Base-by-base conservation (phyloP, 2,113 vertebrate species). In the Gorsachius goisagi region DNA sequence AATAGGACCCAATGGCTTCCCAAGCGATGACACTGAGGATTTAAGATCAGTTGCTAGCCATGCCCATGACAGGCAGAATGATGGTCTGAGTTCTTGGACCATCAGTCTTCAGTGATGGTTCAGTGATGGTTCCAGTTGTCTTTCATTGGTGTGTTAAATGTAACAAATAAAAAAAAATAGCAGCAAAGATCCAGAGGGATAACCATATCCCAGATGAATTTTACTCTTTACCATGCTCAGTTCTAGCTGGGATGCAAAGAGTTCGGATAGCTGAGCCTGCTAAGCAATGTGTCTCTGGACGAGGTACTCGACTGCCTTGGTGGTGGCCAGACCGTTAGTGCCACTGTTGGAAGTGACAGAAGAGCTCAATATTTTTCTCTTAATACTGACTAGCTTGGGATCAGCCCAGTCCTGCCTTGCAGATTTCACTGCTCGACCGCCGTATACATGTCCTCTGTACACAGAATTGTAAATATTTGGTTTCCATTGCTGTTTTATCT, bases 11-110 rank as follows among this genome's bases (percentile, higher is more conserved):
- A 20, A 5, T 16, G 71, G 8, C 35, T 88, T 82, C 82, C 53
- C 24, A 60, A 62, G 52, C 0, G 1, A 8, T 30, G 63, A 8
- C 35, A 4, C 27, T 27, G 64, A 72, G 63, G 33, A 14, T 69
- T 72, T 75, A 64, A 55, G 73, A 66, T 4, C 3, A 56, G 20
- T 33, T 91, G 49, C 47, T 49, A 47, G 28, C 37, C 15, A 6
- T 1, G 8, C 15, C 32, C 0, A 0, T 35, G 52, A 35, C 2
- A 2, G 33, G 35, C 24, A 69, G 67, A 83, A 27, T 1, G 0
- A 17, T 72, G 62, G 12, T 52, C 60, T 35, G 15, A 11, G 41
- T 27, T 45, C 59, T 50, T 14, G 44, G 33, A 23, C 41, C 33
- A 6, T 45, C 37, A 6, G 0, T 24, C 33, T 45, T 86, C 17